Base-by-base conservation (phyloP, 2,797 vertebrate species). In the Leptoclinus maculatus region DNA sequence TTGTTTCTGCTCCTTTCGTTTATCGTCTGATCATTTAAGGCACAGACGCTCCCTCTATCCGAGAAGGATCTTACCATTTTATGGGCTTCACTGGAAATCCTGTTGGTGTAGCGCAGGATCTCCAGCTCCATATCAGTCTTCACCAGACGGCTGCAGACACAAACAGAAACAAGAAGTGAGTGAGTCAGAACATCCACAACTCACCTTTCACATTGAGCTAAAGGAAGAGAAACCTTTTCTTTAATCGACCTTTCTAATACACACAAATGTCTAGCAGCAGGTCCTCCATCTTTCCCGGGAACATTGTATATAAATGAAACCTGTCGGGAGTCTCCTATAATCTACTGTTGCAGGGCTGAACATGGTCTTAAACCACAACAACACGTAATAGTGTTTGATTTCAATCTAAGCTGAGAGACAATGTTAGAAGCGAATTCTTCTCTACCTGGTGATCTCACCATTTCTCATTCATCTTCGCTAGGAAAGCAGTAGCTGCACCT, bases 101-200 rank as follows among this genome's bases (percentile, higher is more conserved):
- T 95, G 92, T 99, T 99, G 84, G 98, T 98, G 90, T 99, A 99
- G 66, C 98, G 97, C 82, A 99, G 88, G 74, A 99, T 96, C 93
- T 99, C 98, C 91, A 99, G 90, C 91, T 99, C 98, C 98, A 99
- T 98, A 87, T 99, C 97, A 0, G 97, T 98, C 94, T 99, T 99
- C 80, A 94, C 82, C 71, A 99, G 95, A 53, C 97, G 97, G 90
- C 98, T 99, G 87, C 12, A 80, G 89, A 68, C 88, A 72, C 14
- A 78, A 88, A 88, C 51, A 71, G 49, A 47, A 57, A 79, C 11
- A 74, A 49, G 27, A 63, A 39, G 27, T 68, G 51, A 71, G 60
- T 54, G 2, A 76, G 3, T 29, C 43, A 19, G 17, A 45, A 19
- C 17, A 19, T 45, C 7, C 32, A 21, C 21, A 38, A 66, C 21